Conservation (phyloP, 2,113 vertebrate species). For the Pelmatolapia mariae region DNA sequence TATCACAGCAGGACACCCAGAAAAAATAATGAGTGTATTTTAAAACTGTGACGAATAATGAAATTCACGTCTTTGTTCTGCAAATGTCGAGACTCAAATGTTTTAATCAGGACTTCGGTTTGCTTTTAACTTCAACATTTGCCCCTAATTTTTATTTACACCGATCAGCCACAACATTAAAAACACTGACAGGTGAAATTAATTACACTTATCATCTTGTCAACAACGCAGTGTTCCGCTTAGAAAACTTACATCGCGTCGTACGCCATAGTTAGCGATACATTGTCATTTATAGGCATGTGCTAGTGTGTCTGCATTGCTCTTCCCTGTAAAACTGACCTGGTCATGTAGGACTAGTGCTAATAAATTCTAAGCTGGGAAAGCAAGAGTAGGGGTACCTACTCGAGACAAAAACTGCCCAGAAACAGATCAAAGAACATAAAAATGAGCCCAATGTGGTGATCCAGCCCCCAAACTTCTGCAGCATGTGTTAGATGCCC, state of each 20-base stretch:
- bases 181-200: background rate
- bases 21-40: background rate
- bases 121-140: background rate
- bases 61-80: background rate
- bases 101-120: slow-evolving; percentile 6
- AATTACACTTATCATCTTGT: background rate
- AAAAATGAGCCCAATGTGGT: background rate
- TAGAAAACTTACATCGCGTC: background rate
- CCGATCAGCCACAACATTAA: background rate
- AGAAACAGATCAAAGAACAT: background rate
- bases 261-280: background rate
- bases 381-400: background rate
- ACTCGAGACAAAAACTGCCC: background rate
- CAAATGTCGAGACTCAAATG: background rate
- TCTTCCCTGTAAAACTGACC: background rate
- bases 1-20: background rate
- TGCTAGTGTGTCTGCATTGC: background rate
- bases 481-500: background rate
- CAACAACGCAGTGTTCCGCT: background rate
- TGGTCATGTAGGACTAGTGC: fast-evolving
- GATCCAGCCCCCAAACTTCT: fast-evolving
- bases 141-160: background rate
- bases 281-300: background rate
- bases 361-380: background rate
- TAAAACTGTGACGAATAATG: background rate